Conservation (phyloP, 2,113 vertebrate species). For the Tretioscincus oriximinensis region DNA sequence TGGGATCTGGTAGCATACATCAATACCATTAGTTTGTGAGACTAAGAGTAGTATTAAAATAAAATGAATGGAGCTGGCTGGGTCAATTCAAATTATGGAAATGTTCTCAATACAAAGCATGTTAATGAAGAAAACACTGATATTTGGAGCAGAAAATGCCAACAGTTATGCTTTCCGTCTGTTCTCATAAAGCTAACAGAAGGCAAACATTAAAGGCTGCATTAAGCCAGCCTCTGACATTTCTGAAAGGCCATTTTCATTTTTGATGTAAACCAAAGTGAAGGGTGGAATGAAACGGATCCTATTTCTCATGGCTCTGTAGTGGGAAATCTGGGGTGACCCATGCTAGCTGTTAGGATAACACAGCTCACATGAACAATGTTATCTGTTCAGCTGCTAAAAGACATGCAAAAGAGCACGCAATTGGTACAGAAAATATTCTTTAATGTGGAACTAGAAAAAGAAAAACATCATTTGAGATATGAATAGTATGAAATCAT, state of each 20-base stretch:
- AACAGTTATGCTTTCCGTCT: slow-evolving; percentile 7
- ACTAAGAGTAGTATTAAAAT: background rate
- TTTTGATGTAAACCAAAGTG: background rate
- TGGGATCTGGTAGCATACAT: background rate
- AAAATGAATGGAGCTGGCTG: background rate
- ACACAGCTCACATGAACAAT: background rate
- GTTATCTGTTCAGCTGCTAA: background rate
- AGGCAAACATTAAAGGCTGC: slow-evolving; percentile 16
- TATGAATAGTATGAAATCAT: background rate
- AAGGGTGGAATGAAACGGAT: background rate
- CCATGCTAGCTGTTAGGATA: background rate
- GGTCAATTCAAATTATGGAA: background rate
- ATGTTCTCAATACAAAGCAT: background rate
- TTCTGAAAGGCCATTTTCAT: slow-evolving; percentile 20
- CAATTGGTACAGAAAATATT: background rate
- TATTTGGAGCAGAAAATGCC: slow-evolving; percentile 9
- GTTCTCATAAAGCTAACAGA: slow-evolving; percentile 12
- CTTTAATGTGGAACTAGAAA: background rate
- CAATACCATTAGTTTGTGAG: background rate
- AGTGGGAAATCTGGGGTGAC: background rate
- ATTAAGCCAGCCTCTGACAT: background rate
- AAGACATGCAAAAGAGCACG: slow-evolving; percentile 5
- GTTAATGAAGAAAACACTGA: background rate
- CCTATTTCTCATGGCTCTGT: background rate
- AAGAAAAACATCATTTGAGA: background rate